Base-by-base conservation (phyloP, 2,113 vertebrate genomes). In the Oplegnathus fasciatus region DNA sequence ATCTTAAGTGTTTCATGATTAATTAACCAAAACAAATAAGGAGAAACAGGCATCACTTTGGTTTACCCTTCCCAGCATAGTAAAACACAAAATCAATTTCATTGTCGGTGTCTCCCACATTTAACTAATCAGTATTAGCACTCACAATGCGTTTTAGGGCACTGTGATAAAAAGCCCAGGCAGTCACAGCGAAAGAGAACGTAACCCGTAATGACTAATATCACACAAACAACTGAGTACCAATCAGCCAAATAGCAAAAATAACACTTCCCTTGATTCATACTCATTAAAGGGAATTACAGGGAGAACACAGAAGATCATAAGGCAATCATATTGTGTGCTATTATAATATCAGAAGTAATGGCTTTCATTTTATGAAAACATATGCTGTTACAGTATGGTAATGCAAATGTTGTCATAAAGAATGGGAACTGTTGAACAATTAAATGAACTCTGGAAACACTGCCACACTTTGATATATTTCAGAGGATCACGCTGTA, bases 201-300 rank as follows among this genome's bases (percentile, higher is more conserved):
- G 66, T 50, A 50, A 81, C 24, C 68, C 34, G 3, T 81, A 81
- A 90, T 85, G 82, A 90, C 65, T 81, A 82, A 91, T 87, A 79
- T 78, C 65, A 78, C 68, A 86, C 68, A 80, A 86, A 88, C 78
- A 90, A 86, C 85, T 6, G 37, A 42, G 76, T 40, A 78, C 48
- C 69, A 80, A 82, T 89, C 78, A 87, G 78, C 83, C 85, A 82
- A 74, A 89, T 10, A 84, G 76, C 42, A 78, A 76, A 84, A 89
- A 80, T 58, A 87, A 79, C 82, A 80, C 81, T 83, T 80, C 26
- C 57, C 61, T 78, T 83, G 62, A 91, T 92, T 90, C 82, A 88
- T 64, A 75, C 52, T 85, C 79, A 86, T 89, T 85, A 79, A 82
- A 71, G 62, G 7, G 69, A 84, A 88, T 83, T 83, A 85, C 9